A percentile compares a stretch with the other conserved stretches of the same genome.
These are phyloP conservation scores for Latrodectus hesperus DNA, from an alignment of 2,888 invertebrate species.

Conservation along the genomic window DNA sequence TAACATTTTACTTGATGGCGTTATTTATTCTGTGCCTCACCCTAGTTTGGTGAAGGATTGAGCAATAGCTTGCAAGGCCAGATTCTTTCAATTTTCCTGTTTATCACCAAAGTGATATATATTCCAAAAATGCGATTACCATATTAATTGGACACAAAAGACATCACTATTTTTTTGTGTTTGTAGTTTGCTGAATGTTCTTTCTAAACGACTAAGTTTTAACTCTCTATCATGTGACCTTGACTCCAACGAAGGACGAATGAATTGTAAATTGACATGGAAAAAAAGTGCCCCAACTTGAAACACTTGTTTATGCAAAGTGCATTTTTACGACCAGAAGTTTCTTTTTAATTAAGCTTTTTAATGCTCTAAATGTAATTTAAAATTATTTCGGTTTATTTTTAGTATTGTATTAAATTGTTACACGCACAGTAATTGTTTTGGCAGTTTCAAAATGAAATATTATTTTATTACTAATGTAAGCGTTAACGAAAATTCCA, in stretches of 20 bases:
- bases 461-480: no score
- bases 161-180: constrained; percentile 28
- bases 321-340: background rate
- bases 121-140: constrained; percentile 37
- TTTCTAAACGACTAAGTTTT: background rate
- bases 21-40: no score
- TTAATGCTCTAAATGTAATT: no score
- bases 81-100: constrained; percentile 57
- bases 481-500: no score
- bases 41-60: no score
- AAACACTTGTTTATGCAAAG: background rate
- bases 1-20: no score
- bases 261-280: background rate
- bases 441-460: no score
- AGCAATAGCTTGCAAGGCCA: constrained; percentile 14
- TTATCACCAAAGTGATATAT: constrained; percentile 49
- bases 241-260: constrained; percentile 27
- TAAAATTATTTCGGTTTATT: no score
- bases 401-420: no score
- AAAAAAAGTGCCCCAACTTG: constrained; percentile 1
- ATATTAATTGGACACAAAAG: constrained; percentile 56
- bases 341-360: no score
- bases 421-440: no score
- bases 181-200: background rate
- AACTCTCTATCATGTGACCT: constrained; percentile 19